A percentile compares a stretch with the other conserved stretches of the same genome.
Evolutionary conservation across 2,797 vertebrate species (phyloP).

Genomic region (Balearica regulorum): DNA sequence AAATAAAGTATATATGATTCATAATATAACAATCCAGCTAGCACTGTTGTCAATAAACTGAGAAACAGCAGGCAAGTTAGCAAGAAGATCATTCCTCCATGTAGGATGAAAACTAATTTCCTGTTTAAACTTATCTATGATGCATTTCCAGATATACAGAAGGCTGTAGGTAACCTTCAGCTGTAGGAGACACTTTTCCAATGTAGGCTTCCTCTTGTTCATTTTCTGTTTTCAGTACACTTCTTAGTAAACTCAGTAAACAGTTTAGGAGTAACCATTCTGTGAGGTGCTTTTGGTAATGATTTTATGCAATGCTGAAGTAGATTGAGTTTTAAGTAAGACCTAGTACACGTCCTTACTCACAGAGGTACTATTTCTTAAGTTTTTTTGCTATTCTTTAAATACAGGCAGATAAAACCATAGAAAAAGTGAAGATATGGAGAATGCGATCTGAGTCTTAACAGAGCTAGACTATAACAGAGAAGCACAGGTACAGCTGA

Average conservation of each 20-base stretch:
- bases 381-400: not conserved
- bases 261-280: not conserved
- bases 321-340: not conserved
- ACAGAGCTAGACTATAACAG: not conserved
- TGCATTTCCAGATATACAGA: not conserved
- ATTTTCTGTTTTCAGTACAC: not conserved
- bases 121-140: not conserved
- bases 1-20: not conserved
- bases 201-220: not conserved
- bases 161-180: not conserved
- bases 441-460: not conserved
- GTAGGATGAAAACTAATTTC: not conserved
- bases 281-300: not conserved
- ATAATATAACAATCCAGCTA: not conserved
- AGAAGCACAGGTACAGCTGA: not conserved
- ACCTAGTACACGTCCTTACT: not conserved
- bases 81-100: not conserved
- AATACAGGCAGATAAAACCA: not conserved
- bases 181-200: not conserved
- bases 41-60: not conserved
- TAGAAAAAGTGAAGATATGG: not conserved
- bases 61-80: not conserved
- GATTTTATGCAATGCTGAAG: not conserved
- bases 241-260: not conserved
- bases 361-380: not conserved